Percentiles rank a stretch among this genome's conserved stretches.
phyloP scores from a whole-genome alignment of 2,113 vertebrate species.

The Trinectes maculatus region DNA sequence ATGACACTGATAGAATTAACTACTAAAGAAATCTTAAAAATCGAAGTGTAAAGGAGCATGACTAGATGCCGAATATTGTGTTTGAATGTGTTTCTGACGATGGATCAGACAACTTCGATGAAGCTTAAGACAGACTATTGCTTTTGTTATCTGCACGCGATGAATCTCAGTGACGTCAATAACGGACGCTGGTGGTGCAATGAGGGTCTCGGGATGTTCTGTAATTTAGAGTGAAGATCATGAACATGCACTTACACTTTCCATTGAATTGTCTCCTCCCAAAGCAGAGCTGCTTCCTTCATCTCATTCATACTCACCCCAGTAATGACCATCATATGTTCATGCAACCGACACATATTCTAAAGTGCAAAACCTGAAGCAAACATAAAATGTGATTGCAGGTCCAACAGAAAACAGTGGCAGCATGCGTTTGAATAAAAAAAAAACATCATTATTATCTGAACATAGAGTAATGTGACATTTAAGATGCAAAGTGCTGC shows the following conservation, averaged over 20 bases:
- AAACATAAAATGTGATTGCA: conserved; percentile 59
- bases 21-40: neutral
- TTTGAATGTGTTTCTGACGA: neutral
- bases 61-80: neutral
- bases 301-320: conserved; percentile 61
- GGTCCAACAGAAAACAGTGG: conserved; percentile 73
- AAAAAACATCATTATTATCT: neutral
- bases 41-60: neutral
- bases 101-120: conserved; percentile 15
- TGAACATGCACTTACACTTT: conserved; percentile 65
- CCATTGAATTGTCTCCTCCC: conserved; percentile 34
- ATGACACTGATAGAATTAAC: no score
- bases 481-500: conserved; percentile 32
- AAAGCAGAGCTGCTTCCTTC: conserved; percentile 46
- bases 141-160: conserved; percentile 11
- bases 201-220: conserved; percentile 75
- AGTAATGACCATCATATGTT: conserved; percentile 5
- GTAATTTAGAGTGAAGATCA: conserved; percentile 27
- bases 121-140: conserved; percentile 17
- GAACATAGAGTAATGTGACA: conserved; percentile 27
- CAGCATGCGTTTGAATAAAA: conserved; percentile 61
- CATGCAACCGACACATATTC: conserved; percentile 35
- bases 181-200: conserved; percentile 22
- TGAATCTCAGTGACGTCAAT: conserved; percentile 4
- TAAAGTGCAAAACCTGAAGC: conserved; percentile 23